Evolutionary conservation across 92 coral and sea anemone species (phyloP), one percentile per base, ranked within the genome.

Genomic region (Porites divaricata): DNA sequence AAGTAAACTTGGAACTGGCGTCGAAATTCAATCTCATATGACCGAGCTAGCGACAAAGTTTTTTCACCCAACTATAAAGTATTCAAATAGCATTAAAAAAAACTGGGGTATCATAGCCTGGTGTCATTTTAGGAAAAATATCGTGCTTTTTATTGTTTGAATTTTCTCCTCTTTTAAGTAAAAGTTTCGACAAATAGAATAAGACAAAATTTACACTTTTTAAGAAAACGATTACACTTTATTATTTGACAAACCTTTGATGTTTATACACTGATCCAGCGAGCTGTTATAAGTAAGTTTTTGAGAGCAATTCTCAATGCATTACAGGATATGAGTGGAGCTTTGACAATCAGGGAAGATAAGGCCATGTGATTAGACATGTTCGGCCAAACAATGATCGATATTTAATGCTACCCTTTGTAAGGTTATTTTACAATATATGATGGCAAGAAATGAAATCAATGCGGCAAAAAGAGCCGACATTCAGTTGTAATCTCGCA

Each of bases 181-280:
- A 63, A 78, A 66, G 66, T 64, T 73, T 78, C 63, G 19, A 68
- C 41, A 63, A 28, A 77, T 62, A 62, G 45, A 63, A 65, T 78
- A 48, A 65, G 52, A 51, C 48, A 78, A 78, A 78, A 72, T 64
- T 8, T 57, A 26, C 45, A 35, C 45, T 35, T 59, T 20, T 62
- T 6, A 70, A 78, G 73, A 22, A 23, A 21, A 51, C 14, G 51
- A 65, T 64, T 78, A 25, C 65, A 78, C 24, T 11, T 2, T 78
- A 65, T 64, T 63, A 50, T 64, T 7, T 2, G 9, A 19, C 50
- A 2, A 48, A 61, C 49, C 50, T 64, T 65, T 24, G 48, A 41
- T 35, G 14, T 22, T 77, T 67, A 35, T 48, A 63, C 28, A 11
- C 17, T n/a, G n/a, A 10, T 22, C 20, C 26, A 66, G 45, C 16